phyloP scores from a whole-genome alignment of 2,113 vertebrate genomes.

The Etheostoma spectabile region DNA sequence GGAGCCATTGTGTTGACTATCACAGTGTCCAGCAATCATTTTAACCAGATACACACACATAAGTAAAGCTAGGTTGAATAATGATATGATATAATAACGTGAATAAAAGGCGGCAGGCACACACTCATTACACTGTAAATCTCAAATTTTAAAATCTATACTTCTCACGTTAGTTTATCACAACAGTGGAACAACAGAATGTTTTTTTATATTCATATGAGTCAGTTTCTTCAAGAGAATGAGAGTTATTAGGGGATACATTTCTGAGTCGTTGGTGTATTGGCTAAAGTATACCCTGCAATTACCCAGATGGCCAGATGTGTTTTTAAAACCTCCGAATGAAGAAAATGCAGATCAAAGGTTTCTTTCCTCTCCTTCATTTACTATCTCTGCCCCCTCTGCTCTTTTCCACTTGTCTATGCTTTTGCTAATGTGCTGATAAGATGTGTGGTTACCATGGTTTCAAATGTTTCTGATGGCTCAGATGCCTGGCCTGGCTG shows the following conservation, averaged over 20 bases:
- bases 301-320: neutral
- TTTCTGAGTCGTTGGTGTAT: neutral
- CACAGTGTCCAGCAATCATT: constrained; percentile 7
- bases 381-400: constrained; percentile 27
- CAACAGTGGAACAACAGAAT: neutral
- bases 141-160: neutral
- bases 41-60: constrained; percentile 9
- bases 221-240: neutral
- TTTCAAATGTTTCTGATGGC: constrained; percentile 74
- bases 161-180: neutral
- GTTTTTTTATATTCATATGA: neutral
- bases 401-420: constrained; percentile 35
- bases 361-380: constrained; percentile 26
- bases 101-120: neutral
- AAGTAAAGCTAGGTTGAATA: neutral
- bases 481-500: constrained; percentile 56
- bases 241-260: neutral
- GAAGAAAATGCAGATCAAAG: constrained; percentile 15
- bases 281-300: neutral
- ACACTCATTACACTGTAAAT: neutral
- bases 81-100: neutral
- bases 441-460: constrained; percentile 74
- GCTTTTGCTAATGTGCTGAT: constrained; percentile 54
- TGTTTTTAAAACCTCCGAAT: constrained; percentile 16
- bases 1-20: constrained; percentile 45